Conservation (phyloP, 2,113 vertebrate genomes). For the Holacanthus passer region DNA sequence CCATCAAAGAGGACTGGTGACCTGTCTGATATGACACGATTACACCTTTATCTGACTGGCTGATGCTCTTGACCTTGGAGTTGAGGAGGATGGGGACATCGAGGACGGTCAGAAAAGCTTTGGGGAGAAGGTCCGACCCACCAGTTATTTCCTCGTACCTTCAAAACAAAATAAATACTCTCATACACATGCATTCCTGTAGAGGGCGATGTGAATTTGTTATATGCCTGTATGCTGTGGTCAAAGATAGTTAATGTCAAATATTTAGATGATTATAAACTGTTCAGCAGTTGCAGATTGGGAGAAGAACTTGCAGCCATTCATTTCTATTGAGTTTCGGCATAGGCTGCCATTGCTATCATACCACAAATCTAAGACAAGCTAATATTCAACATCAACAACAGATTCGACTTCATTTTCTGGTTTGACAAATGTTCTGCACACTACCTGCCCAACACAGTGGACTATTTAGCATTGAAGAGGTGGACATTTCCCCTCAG, state of each 20-base stretch:
- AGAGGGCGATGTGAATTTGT: background rate
- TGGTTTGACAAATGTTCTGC: too few species aligned
- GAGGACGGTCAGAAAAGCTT: slow-evolving; percentile 62
- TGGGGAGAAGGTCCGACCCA: slow-evolving; percentile 71
- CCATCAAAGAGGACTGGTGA: fast-evolving
- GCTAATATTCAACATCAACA: too few species aligned
- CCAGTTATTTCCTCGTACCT: slow-evolving; percentile 77
- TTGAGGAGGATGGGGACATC: slow-evolving; percentile 60
- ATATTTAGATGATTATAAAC: background rate
- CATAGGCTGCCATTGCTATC: background rate
- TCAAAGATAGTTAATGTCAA: background rate
- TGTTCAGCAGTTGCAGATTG: background rate
- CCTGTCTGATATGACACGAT: slow-evolving; percentile 19
- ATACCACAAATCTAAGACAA: too few species aligned
- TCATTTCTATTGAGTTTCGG: background rate
- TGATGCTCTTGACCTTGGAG: slow-evolving; percentile 56
- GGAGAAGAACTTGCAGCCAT: background rate
- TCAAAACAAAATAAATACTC: slow-evolving; percentile 18
- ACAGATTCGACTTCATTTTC: too few species aligned
- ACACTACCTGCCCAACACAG: too few species aligned
- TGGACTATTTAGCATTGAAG: too few species aligned
- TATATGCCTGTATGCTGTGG: background rate
- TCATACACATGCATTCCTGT: background rate
- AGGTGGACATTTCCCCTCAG: too few species aligned
- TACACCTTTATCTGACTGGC: slow-evolving; percentile 16